A percentile compares a stretch with the other conserved stretches of the same genome.
Conservation (phyloP, 2,113 vertebrate species). For the Coptodon rendalli region DNA sequence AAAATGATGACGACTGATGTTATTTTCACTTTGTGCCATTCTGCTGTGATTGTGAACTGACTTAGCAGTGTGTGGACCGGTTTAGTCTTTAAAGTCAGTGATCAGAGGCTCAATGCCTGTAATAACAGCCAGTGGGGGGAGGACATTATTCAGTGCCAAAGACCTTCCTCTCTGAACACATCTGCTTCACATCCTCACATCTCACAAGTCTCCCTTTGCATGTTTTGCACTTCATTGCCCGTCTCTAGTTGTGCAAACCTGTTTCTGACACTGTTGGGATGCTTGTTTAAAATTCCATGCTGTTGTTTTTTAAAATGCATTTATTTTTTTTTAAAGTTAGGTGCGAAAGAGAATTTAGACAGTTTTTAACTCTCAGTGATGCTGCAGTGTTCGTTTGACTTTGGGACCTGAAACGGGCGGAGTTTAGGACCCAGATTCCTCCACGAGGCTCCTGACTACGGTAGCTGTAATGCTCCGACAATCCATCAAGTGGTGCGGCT, state of each 20-base stretch:
- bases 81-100: slow-evolving; percentile 5
- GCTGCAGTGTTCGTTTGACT: too few relatives aligned
- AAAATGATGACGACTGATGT: neutral
- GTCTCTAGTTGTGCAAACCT: neutral
- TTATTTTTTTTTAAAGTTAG: neutral
- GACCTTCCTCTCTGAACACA: neutral
- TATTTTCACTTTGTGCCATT: neutral
- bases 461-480: too few relatives aligned
- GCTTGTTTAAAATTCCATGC: neutral
- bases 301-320: neutral
- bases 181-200: neutral
- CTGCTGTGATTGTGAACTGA: neutral
- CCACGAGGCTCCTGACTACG: too few relatives aligned
- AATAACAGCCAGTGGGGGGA: slow-evolving; percentile 2
- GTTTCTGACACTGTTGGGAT: neutral
- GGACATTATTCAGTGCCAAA: neutral
- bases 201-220: neutral
- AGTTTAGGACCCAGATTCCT: too few relatives aligned
- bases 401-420: too few relatives aligned
- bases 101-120: neutral
- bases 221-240: neutral
- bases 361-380: too few relatives aligned
- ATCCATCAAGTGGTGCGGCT: too few relatives aligned
- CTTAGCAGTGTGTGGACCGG: neutral
- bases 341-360: too few relatives aligned